Evolutionary conservation across 2,888 invertebrate genomes (phyloP).

Genomic region (Aspidapion aeneum): DNA sequence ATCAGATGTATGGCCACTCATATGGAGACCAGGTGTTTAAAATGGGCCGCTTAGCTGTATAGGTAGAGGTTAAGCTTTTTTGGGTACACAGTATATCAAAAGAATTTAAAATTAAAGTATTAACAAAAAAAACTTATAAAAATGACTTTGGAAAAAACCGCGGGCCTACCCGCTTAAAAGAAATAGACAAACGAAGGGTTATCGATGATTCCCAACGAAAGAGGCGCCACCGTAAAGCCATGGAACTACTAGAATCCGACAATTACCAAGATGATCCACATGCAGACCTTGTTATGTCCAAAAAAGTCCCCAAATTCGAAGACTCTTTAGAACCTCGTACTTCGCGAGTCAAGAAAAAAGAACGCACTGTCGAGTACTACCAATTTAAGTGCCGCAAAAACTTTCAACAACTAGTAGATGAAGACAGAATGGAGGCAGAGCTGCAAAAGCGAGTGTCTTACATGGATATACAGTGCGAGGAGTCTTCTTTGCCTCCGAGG

Average conservation of each 20-base stretch:
- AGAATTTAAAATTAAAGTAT: no score
- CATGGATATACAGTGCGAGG: conserved; percentile 74
- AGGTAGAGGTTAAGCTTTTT: conserved; percentile 90
- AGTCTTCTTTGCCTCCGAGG: conserved; percentile 80
- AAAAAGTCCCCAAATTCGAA: conserved; percentile 95
- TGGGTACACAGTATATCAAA: no score
- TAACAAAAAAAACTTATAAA: no score
- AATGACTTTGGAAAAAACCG: no score
- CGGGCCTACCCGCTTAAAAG: conserved; percentile 81
- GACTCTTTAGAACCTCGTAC: conserved; percentile 76
- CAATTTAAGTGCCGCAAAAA: conserved; percentile 65
- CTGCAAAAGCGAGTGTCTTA: conserved; percentile 76
- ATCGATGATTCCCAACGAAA: conserved; percentile 88
- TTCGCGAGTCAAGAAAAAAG: no score
- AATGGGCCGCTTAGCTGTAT: conserved; percentile 87
- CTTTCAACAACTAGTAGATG: no score
- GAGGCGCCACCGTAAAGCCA: conserved; percentile 82
- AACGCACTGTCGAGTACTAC: conserved; percentile 79
- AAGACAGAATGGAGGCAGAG: conserved; percentile 65
- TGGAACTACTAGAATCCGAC: conserved; percentile 92
- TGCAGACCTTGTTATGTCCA: conserved; percentile 91
- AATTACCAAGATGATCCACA: conserved; percentile 99
- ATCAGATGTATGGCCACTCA: conserved; percentile 91
- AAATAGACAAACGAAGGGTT: conserved; percentile 76
- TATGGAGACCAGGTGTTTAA: conserved; percentile 92